Base-by-base conservation (phyloP, 2,113 vertebrate species). In the Pterocles burchelli region DNA sequence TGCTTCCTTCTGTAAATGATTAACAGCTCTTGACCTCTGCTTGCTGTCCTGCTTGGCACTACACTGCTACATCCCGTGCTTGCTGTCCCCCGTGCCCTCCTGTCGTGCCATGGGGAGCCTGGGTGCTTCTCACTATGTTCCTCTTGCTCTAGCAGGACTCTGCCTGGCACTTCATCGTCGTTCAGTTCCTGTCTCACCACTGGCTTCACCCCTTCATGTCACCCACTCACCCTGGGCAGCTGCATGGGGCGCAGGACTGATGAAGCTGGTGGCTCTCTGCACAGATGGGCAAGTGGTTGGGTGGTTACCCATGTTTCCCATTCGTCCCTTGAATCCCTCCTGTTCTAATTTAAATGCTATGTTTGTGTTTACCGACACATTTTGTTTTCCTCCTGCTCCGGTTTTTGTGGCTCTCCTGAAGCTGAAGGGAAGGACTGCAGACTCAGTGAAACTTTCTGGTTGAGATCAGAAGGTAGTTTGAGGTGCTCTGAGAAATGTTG, bases 191-290 rank as follows among this genome's bases (percentile, higher is more conserved):
- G 0, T 34, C 58, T 59, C 1, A 0, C 29, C 61, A 13, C 41
- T 0, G 1, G 15, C 33, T 28, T 73, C 38, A 13, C 10, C 17
- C 36, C 5, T 10, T 11, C 3, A 0, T 5, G 38, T 20, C 6
- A 9, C 38, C 19, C 1, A 3, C 43, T 62, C 6, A 1, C 43
- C 43, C 13, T 3, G 4, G 63, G 41, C 33, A 58, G 36, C 31
- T 43, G 38, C 6, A 1, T 7, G 46, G 33, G 24, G 6, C n/a
- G 13, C 24, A 9, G 45, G 51, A 22, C 26, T 68, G 57, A 22
- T 0, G 3, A 51, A 38, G n/a, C 34, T 59, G 22, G n/a, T 36
- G 14, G 6, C 51, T 67, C 19, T 41, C 29, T 43, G 74, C 21
- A 10, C 4, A 41, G 72, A 28, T 20, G 9, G 1, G 2, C 28